Conservation (phyloP, 1,140 invertebrate genomes). For the Coboldia fuscipes region DNA sequence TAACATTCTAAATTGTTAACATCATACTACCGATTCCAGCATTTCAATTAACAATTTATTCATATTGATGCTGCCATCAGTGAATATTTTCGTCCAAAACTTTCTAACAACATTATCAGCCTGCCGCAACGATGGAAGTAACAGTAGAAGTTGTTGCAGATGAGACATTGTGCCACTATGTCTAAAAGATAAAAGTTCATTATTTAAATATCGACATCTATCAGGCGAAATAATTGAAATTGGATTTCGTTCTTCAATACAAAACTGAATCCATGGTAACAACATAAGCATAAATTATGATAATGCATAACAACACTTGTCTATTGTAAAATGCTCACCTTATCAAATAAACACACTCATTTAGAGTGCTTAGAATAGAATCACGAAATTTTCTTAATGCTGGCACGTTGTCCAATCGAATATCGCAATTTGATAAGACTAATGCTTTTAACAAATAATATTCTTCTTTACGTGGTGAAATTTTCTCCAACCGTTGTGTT, state of each 20-base stretch:
- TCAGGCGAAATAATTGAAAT: background rate
- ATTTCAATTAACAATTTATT: conserved; percentile 96
- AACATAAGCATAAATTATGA: background rate
- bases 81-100: conserved; percentile 77
- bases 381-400: conserved; percentile 72
- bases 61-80: conserved; percentile 76
- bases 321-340: conserved; percentile 27
- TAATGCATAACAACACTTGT: background rate
- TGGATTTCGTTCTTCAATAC: background rate
- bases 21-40: conserved; percentile 57
- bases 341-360: conserved; percentile 63
- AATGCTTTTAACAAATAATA: conserved; percentile 84
- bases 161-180: conserved; percentile 39
- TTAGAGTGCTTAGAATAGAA: conserved; percentile 60
- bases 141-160: conserved; percentile 69
- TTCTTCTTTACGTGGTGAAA: conserved; percentile 70
- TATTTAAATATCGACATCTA: too few species aligned
- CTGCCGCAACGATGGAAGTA: conserved; percentile 71
- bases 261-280: background rate
- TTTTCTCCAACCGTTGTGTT: conserved; percentile 61
- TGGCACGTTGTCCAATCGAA: conserved; percentile 63
- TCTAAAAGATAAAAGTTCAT: conserved; percentile 18
- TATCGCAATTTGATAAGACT: conserved; percentile 80
- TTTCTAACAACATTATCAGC: conserved; percentile 68
- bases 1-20: too few species aligned